A percentile compares a stretch with the other conserved stretches of the same genome.
Evolutionary conservation across 2,113 vertebrate genomes (phyloP).

Genomic region (Nerophis ophidion): DNA sequence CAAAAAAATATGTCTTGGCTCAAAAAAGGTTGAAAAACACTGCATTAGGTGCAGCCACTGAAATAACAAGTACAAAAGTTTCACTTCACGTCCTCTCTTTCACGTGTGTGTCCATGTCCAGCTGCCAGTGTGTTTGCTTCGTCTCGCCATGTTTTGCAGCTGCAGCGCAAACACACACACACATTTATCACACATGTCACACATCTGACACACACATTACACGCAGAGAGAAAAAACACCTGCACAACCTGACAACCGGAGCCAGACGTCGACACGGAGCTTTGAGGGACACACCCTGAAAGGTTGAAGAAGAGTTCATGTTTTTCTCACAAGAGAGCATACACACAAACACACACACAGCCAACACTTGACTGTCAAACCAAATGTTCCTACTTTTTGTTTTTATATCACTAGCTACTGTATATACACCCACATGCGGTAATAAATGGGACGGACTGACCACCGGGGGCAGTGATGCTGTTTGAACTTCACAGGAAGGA

Average conservation of each 20-base stretch:
- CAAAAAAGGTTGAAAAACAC: too few relatives aligned
- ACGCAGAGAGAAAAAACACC: neutral
- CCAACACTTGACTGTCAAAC: neutral
- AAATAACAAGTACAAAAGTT: neutral
- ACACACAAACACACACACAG: conserved; percentile 1
- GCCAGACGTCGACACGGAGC: neutral
- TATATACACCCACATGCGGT: neutral
- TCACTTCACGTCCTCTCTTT: neutral
- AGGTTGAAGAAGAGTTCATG: conserved; percentile 5
- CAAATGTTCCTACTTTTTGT: neutral
- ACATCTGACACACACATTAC: neutral
- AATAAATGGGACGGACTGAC: too few relatives aligned
- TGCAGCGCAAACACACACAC: neutral
- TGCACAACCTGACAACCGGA: neutral
- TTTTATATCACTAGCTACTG: neutral
- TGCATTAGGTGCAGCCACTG: neutral
- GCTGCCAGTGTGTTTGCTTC: neutral
- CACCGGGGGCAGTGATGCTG: too few relatives aligned
- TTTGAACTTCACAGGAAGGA: too few relatives aligned
- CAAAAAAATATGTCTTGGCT: too few relatives aligned
- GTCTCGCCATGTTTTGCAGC: neutral
- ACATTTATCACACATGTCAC: neutral
- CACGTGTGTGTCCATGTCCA: neutral
- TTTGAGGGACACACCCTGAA: neutral
- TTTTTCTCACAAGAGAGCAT: conserved; percentile 8